Evolutionary conservation across 2,888 invertebrate genomes (phyloP), one percentile per base, ranked within the genome.

Genomic region (Keiferia lycopersicella): DNA sequence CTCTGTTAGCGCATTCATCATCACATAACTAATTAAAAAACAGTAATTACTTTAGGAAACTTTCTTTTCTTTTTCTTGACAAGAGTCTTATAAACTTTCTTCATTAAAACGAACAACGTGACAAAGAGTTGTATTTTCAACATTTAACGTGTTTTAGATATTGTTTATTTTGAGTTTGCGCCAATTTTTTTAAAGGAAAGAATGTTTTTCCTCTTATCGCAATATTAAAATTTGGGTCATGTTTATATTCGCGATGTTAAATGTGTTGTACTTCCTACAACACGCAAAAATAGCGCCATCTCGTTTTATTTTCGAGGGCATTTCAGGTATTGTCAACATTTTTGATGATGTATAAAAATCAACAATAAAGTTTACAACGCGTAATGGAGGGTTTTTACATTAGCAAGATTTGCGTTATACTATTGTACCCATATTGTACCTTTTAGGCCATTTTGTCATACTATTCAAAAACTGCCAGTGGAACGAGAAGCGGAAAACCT

Each of bases 111-210:
- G 26, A 26, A 26, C 26, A 26, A 26, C 26, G 26, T 48, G n/a
- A 48, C 10, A 2, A 18, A 18, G 8, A 10, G 20, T 50, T 20
- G 11, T 22, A 18, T 11, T 50, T 20, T 50, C 20, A 11, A 20
- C 10, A 18, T 18, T 16, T 18, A 48, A 20, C 20, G 18, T 18
- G 18, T 50, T 50, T 22, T 8, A n/a, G n/a, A n/a, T n/a, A 53
- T 20, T 75, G 78, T 80, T 78, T 78, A 72, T 71, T 68, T 82
- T 80, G 82, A 80, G 71, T 63, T 63, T 48, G 67, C 65, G 83
- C 83, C 82, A 82, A 77, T 66, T 75, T 68, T 65, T 69, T 70
- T 73, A 67, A 68, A 64, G 68, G 68, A 71, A 69, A 69, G 69
- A 67, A 53, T 64, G 65, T 64, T 67, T 72, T 72, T 73, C 72